Conservation (phyloP, 2,113 vertebrate genomes). For the Centropristis striata region DNA sequence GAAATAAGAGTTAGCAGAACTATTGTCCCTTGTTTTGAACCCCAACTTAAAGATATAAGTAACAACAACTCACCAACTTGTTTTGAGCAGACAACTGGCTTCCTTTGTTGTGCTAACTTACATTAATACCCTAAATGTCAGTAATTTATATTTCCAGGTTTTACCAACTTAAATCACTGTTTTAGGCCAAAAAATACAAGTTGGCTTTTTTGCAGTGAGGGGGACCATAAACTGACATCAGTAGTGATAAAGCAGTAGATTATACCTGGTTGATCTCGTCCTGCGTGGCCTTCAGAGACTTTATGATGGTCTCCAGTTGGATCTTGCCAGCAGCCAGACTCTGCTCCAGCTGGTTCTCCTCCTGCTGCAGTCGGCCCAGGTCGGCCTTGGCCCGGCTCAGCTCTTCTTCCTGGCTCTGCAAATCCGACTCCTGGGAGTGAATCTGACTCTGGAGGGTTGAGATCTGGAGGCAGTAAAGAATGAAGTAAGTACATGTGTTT, state of each 20-base stretch:
- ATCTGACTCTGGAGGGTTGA: slow-evolving; percentile 95
- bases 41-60: no score
- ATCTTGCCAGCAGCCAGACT: slow-evolving; percentile 95
- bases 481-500: not conserved
- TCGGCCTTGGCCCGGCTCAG: slow-evolving; percentile 93
- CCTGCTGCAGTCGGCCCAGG: slow-evolving; percentile 92
- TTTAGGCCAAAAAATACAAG: no score
- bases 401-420: slow-evolving; percentile 95
- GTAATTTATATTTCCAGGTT: no score
- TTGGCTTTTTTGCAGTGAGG: no score
- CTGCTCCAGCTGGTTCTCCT: slow-evolving; percentile 96
- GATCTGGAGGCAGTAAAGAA: slow-evolving; percentile 84
- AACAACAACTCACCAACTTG: no score
- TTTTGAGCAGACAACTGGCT: no score
- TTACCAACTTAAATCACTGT: no score
- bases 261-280: slow-evolving; percentile 97
- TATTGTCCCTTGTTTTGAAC: no score
- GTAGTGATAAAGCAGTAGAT: not conserved
- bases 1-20: no score
- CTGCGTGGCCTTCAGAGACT: slow-evolving; percentile 95
- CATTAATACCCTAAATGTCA: no score
- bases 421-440: slow-evolving; percentile 94
- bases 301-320: slow-evolving; percentile 97
- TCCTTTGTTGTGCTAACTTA: no score
- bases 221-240: not conserved